phyloP scores from a whole-genome alignment of 2,888 invertebrate genomes.

The Bembecia ichneumoniformis region DNA sequence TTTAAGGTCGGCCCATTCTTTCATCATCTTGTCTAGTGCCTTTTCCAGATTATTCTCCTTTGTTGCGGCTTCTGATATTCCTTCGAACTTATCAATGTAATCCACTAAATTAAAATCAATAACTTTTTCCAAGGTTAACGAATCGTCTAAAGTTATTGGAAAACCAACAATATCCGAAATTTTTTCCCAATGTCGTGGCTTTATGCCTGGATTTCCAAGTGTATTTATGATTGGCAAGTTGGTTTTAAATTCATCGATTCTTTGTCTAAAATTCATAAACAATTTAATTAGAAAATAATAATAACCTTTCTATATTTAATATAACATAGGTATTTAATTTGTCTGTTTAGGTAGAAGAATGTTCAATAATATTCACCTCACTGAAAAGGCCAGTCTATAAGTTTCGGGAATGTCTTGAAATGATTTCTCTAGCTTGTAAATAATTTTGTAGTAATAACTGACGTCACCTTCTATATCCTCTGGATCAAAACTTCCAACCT shows the following conservation, averaged over 20 bases:
- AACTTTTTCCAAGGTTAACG: conserved; percentile 85
- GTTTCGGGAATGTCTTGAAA: conserved; percentile 85
- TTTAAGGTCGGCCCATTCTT: conserved; percentile 88
- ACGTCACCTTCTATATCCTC: conserved; percentile 90
- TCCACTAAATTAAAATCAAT: conserved; percentile 92
- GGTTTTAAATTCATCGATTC: conserved; percentile 90
- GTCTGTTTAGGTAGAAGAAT: not conserved
- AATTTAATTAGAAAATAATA: not conserved
- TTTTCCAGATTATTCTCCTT: conserved; percentile 96
- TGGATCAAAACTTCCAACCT: conserved; percentile 88
- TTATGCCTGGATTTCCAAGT: conserved; percentile 95
- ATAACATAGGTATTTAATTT: not conserved
- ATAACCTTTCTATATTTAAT: not conserved
- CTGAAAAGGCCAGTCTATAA: conserved; percentile 77
- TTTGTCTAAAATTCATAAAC: conserved; percentile 49
- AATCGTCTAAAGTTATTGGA: conserved; percentile 87
- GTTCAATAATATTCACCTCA: conserved; percentile 37
- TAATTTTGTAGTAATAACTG: conserved; percentile 76
- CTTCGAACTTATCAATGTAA: conserved; percentile 90
- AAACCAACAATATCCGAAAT: conserved; percentile 96
- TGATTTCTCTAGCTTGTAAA: conserved; percentile 90
- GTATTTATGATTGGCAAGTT: conserved; percentile 93
- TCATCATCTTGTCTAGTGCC: conserved; percentile 89
- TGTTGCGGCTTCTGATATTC: conserved; percentile 94
- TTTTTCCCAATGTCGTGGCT: conserved; percentile 92